Evolutionary conservation across 2,113 vertebrate species (phyloP).

Genomic region (Poicephalus gulielmi): DNA sequence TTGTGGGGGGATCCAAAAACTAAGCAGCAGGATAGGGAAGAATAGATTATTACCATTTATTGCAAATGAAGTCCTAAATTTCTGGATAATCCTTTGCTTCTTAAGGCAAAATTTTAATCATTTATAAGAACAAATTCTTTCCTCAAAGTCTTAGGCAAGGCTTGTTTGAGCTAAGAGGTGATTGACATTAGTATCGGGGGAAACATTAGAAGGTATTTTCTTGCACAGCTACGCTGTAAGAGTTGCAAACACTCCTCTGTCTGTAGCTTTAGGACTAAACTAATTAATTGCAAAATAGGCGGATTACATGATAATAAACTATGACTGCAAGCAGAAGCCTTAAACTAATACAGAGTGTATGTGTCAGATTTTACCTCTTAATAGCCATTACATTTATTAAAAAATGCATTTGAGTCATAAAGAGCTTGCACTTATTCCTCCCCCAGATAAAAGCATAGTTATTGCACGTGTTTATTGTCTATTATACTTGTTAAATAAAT

Average conservation of each 20-base stretch:
- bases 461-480: neutral
- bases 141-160: neutral
- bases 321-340: neutral
- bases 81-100: neutral
- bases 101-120: neutral
- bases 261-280: neutral
- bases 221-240: neutral
- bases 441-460: neutral
- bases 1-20: neutral
- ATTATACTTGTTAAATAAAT: neutral
- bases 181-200: neutral
- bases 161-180: neutral
- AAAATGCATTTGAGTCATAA: neutral
- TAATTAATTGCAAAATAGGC: neutral
- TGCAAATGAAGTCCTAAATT: neutral
- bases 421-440: neutral
- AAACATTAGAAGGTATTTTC: neutral
- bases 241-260: neutral
- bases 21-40: neutral
- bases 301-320: neutral
- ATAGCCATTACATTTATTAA: neutral
- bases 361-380: neutral
- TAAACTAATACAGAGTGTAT: neutral
- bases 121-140: neutral
- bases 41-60: neutral